Base-by-base conservation (phyloP, 2,797 vertebrate genomes). In the Xerus rutilus region DNA sequence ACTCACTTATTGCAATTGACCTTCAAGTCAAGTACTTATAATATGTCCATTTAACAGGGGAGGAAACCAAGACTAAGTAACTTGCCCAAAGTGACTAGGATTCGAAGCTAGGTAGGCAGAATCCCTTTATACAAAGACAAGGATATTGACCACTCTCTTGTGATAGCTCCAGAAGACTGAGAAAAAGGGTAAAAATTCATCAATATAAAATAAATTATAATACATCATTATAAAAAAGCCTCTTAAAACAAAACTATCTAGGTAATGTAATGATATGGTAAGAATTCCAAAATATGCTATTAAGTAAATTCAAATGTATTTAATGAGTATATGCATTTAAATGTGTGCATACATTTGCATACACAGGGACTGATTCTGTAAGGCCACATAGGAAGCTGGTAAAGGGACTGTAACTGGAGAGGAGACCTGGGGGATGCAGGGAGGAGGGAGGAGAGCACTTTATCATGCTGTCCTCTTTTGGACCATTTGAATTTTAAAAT, bases 371-470 rank as follows among this genome's bases (percentile, higher is more conserved):
- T 23, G 30, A 54, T 32, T 54, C n/a, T 35, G 57, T 20, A 65
- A 45, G 35, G 57, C 18, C 73, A 32, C 9, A 12, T 4, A 21
- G 64, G 39, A 78, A 72, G 52, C 8, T n/a, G 57, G 30, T n/a
- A 70, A 69, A 15, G 62, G 47, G 59, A 11, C 21, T 83, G 35
- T 28, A 28, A 49, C 62, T 13, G 1, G 64, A 69, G 28, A 89
- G 32, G 13, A 47, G 17, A 1, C 2, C 12, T 39, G 17, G 15
- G 15, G 17, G 3, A 25, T 7, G 15, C 7, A 0, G 57, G 15
- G 18, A 57, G 54, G 54, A 57, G 65, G 28, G 23, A 77, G 54
- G 43, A 77, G 23, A 17, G 12, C 8, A 5, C 35, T 89, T 70
- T 45, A 30, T 85, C 59, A 64, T 1, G 0, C 35, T 32, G 8